phyloP scores from a whole-genome alignment of 2,113 vertebrate genomes.

The Sebastes schlegelii region DNA sequence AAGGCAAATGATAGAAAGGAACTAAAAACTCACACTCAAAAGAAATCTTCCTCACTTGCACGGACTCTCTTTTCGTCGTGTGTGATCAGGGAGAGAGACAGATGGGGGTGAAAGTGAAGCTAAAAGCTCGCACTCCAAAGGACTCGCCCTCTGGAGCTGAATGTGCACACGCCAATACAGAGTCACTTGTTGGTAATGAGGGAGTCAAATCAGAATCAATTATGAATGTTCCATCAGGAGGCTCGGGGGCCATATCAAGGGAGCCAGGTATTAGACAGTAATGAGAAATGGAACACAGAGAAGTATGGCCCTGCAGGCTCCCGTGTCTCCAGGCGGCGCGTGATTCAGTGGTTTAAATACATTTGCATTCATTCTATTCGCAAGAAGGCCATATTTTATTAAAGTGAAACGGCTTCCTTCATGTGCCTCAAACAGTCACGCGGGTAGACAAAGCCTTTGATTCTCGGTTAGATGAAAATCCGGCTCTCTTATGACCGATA shows the following conservation, averaged over 20 bases:
- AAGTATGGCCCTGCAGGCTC: conserved; percentile 71
- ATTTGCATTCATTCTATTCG: conserved; percentile 77
- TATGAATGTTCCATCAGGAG: conserved; percentile 80
- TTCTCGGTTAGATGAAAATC: conserved; percentile 64
- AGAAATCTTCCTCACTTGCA: conserved; percentile 40
- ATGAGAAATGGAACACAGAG: conserved; percentile 80
- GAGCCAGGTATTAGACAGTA: conserved; percentile 75
- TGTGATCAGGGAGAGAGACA: conserved; percentile 9
- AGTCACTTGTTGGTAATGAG: conserved; percentile 81
- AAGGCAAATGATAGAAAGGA: conserved; percentile 41
- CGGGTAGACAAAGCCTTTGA: conserved; percentile 70
- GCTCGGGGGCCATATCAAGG: conserved; percentile 74
- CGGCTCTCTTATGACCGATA: conserved; percentile 47
- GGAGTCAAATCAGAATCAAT: conserved; percentile 81
- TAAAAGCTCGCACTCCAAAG: conserved; percentile 60
- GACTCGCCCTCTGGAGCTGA: conserved; percentile 61
- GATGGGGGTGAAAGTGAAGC: conserved; percentile 50
- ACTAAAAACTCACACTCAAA: conserved; percentile 51
- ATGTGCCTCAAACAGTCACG: conserved; percentile 66
- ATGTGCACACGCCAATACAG: conserved; percentile 51
- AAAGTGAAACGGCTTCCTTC: conserved; percentile 62
- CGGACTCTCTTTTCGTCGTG: conserved; percentile 22
- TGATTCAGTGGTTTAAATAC: conserved; percentile 73
- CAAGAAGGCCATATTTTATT: conserved; percentile 74
- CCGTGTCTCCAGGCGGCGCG: conserved; percentile 66